Evolutionary conservation across 2,113 vertebrate species (phyloP).

Genomic region (Zosterops borbonicus): DNA sequence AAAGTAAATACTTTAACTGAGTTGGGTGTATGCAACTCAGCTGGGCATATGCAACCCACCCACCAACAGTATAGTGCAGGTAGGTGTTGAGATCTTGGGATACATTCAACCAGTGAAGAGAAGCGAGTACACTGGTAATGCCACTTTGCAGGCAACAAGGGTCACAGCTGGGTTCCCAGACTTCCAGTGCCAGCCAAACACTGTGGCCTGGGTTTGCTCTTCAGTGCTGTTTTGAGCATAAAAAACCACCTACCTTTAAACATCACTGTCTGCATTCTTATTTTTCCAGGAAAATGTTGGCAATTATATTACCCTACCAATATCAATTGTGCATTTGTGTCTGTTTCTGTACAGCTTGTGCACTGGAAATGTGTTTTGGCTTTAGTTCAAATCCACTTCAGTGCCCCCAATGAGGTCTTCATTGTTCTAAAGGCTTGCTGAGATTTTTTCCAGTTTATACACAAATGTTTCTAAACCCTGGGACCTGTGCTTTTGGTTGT

Average conservation of each 20-base stretch:
- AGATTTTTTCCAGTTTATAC: conserved; percentile 65
- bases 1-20: neutral
- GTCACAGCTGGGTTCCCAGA: conserved; percentile 1
- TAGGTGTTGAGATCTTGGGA: neutral
- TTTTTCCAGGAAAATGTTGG: conserved; percentile 54
- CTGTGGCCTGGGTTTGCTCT: neutral
- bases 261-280: conserved; percentile 28
- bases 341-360: conserved; percentile 49
- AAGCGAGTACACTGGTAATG: neutral
- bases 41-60: neutral
- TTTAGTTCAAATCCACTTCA: conserved; percentile 68
- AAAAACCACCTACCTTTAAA: neutral
- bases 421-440: conserved; percentile 64
- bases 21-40: neutral
- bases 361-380: conserved; percentile 66
- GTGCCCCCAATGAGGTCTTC: conserved; percentile 66
- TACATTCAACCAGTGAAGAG: neutral
- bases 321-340: conserved; percentile 48
- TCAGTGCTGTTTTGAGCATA: conserved; percentile 27
- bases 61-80: neutral
- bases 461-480: conserved; percentile 56
- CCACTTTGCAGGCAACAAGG: neutral
- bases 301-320: conserved; percentile 38
- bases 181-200: neutral
- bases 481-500: conserved; percentile 49